Conservation (phyloP, 1,140 invertebrate species). For the Polypedilum pembai region DNA sequence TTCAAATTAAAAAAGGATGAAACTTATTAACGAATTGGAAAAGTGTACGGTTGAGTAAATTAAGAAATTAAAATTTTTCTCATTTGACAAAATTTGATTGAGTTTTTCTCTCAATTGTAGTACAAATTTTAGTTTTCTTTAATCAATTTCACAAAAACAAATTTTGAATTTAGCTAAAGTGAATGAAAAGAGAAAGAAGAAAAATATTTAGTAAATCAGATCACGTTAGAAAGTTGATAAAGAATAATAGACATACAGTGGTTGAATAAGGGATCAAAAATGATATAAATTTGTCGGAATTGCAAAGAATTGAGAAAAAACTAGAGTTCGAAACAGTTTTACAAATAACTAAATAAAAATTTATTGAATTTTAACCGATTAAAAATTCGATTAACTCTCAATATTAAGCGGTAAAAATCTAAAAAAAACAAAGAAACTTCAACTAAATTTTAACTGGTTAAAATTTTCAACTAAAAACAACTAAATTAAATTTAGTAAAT, state of each 20-base stretch:
- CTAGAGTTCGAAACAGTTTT: background rate
- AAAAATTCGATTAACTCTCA: too few relatives aligned
- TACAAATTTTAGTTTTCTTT: too few relatives aligned
- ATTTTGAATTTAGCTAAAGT: too few relatives aligned
- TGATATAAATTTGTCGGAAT: constrained; percentile 24
- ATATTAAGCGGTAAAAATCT: too few relatives aligned
- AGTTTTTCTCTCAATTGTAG: too few relatives aligned
- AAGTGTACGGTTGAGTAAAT: background rate
- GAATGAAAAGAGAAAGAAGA: background rate
- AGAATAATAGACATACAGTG: background rate
- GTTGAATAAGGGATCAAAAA: background rate
- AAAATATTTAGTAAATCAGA: constrained; percentile 15
- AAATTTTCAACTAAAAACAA: too few relatives aligned
- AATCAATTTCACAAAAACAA: too few relatives aligned
- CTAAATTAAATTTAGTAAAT: too few relatives aligned
- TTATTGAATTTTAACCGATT: too few relatives aligned
- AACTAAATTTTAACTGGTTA: too few relatives aligned
- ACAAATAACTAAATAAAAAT: background rate
- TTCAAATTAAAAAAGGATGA: background rate
- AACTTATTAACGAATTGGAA: background rate
- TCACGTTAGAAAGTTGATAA: background rate
- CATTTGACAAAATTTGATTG: constrained; percentile 44
- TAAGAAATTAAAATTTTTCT: constrained; percentile 78
- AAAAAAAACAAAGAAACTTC: too few relatives aligned
- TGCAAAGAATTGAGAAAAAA: background rate